Evolutionary conservation across 2,888 invertebrate genomes (phyloP).

Genomic region (Coremacera marginata): DNA sequence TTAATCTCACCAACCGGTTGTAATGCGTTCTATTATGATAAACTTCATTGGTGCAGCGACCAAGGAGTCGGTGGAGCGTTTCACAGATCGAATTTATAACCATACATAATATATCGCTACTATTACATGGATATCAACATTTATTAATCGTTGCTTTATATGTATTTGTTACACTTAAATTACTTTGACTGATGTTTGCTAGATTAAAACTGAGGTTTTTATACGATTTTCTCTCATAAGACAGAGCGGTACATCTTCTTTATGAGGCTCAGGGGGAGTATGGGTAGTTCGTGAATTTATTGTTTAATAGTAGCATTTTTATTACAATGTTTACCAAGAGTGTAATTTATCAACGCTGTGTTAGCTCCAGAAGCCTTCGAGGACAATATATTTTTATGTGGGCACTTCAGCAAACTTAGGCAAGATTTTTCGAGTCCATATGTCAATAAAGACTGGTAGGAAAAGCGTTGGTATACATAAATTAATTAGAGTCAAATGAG

Average conservation of each 20-base stretch:
- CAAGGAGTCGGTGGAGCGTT: too few relatives aligned
- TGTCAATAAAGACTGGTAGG: too few relatives aligned
- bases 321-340: neutral
- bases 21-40: constrained; percentile 14
- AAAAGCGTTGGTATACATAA: too few relatives aligned
- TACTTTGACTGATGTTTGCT: constrained; percentile 13
- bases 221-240: constrained; percentile 4
- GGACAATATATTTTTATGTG: too few relatives aligned
- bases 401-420: too few relatives aligned
- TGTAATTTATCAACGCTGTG: neutral
- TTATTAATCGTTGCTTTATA: constrained; percentile 8
- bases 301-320: neutral
- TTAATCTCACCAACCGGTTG: constrained; percentile 27
- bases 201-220: constrained; percentile 10
- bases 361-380: neutral
- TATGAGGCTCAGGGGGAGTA: neutral
- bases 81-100: neutral
- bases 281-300: neutral
- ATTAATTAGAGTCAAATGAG: too few relatives aligned
- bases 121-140: neutral
- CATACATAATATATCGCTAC: neutral
- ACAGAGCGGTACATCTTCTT: neutral
- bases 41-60: neutral
- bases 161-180: constrained; percentile 21
- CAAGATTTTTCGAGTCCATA: too few relatives aligned